Conservation (phyloP, 2,797 vertebrate genomes). For the Acanthornis magna region DNA sequence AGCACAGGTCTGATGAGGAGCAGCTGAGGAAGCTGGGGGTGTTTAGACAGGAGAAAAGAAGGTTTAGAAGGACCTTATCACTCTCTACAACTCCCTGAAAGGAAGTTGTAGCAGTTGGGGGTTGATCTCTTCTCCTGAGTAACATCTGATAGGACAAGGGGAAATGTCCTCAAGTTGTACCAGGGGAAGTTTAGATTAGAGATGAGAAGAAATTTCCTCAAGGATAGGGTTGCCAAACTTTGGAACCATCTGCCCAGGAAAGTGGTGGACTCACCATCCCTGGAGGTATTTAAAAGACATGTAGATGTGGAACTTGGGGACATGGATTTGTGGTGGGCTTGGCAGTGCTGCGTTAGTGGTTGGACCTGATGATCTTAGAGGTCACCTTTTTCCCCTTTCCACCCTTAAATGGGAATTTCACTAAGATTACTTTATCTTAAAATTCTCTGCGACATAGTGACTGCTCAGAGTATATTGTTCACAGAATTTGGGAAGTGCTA, state of each 20-base stretch:
- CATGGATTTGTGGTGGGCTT: background rate
- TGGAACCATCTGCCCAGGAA: background rate
- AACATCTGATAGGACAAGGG: background rate
- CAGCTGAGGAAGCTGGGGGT: background rate
- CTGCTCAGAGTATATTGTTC: background rate
- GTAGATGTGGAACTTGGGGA: background rate
- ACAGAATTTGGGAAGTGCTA: background rate
- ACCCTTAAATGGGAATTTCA: background rate
- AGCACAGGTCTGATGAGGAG: background rate
- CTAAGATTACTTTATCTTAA: background rate
- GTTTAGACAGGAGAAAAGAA: background rate
- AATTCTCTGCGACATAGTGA: background rate
- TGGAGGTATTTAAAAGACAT: background rate
- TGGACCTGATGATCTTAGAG: background rate
- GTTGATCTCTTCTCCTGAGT: background rate
- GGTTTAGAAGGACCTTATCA: background rate
- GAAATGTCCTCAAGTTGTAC: background rate
- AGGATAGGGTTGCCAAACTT: background rate
- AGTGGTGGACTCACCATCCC: background rate
- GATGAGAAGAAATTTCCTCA: background rate
- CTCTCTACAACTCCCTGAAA: background rate
- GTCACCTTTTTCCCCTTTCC: background rate
- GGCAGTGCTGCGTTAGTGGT: fast-evolving
- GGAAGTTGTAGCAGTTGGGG: background rate
- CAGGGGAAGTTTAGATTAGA: background rate